Evolutionary conservation across 2,113 vertebrate genomes (phyloP).

Genomic region (Dinomys branickii): DNA sequence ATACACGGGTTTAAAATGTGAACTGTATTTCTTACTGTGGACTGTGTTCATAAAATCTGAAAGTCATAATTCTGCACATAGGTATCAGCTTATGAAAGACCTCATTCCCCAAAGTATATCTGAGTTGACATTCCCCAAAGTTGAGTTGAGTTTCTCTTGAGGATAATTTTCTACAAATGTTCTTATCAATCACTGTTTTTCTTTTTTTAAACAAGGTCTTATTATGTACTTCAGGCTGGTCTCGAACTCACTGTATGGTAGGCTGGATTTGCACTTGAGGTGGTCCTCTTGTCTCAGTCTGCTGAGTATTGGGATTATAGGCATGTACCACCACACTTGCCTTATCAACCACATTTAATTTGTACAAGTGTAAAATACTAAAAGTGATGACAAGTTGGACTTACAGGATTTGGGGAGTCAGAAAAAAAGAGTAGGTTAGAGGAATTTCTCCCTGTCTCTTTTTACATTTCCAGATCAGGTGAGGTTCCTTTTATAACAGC

Average conservation of each 20-base stretch:
- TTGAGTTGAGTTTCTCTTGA: background rate
- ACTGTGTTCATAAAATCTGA: background rate
- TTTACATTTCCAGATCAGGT: background rate
- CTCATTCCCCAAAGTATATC: background rate
- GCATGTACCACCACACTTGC: background rate
- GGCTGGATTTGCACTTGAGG: background rate
- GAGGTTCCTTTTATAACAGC: background rate
- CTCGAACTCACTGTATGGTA: background rate
- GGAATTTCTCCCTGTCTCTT: background rate
- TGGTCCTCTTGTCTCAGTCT: background rate
- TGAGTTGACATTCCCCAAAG: background rate
- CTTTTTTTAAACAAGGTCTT: background rate
- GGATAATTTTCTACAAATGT: constrained; percentile 23
- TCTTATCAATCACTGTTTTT: background rate
- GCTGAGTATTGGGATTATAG: background rate
- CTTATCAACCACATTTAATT: background rate
- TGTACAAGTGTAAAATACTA: background rate
- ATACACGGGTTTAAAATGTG: background rate
- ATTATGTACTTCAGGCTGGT: background rate
- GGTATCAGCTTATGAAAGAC: background rate
- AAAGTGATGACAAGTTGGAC: background rate
- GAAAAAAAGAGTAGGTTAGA: background rate
- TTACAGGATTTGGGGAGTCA: background rate
- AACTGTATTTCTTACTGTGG: background rate
- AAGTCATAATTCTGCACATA: background rate